Evolutionary conservation across 2,113 vertebrate species (phyloP).

Genomic region (Furnarius figulus): DNA sequence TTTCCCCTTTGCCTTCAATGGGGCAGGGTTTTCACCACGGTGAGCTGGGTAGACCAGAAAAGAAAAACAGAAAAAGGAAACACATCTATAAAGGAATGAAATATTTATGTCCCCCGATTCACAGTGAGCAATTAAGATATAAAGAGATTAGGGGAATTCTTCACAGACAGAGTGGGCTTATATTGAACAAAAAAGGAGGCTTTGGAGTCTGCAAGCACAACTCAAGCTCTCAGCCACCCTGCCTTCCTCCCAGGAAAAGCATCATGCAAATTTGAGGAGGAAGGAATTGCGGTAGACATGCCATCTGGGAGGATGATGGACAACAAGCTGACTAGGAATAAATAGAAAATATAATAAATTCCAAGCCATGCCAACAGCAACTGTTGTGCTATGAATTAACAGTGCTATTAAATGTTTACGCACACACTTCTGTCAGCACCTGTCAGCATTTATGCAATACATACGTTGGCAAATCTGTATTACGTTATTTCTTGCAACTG

Average conservation of each 20-base stretch:
- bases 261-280: constrained; percentile 37
- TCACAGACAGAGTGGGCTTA: constrained; percentile 28
- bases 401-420: constrained; percentile 70
- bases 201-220: constrained; percentile 15
- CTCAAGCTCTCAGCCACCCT: constrained; percentile 8
- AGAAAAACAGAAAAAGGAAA: constrained; percentile 36
- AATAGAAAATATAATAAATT: constrained; percentile 68
- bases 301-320: constrained; percentile 63
- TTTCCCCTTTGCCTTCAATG: background rate
- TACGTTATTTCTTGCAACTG: constrained; percentile 65
- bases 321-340: constrained; percentile 62
- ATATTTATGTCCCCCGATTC: constrained; percentile 44
- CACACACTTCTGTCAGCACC: constrained; percentile 69
- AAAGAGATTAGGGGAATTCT: constrained; percentile 47
- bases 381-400: constrained; percentile 69
- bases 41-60: constrained; percentile 15
- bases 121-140: constrained; percentile 37
- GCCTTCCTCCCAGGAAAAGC: constrained; percentile 28
- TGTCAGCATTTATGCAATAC: constrained; percentile 71
- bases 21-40: constrained; percentile 2
- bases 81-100: constrained; percentile 22
- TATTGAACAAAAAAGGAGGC: constrained; percentile 16
- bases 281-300: constrained; percentile 42
- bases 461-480: constrained; percentile 71
- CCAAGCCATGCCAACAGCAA: constrained; percentile 62